Conservation (phyloP, 2,888 invertebrate species). For the Rhogogaster chlorosoma region DNA sequence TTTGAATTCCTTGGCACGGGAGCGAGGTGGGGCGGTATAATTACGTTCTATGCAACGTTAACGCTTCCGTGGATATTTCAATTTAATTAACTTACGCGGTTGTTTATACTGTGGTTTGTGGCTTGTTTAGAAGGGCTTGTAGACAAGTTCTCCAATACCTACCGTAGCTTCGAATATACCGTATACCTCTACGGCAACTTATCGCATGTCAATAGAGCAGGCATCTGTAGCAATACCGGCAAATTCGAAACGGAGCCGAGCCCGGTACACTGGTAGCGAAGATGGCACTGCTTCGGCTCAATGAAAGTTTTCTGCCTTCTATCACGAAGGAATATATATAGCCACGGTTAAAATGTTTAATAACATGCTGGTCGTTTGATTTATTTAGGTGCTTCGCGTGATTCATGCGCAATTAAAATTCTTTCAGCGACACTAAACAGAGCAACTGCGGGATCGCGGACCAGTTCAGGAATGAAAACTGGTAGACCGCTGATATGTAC, state of each 20-base stretch:
- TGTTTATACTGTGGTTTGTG: not conserved
- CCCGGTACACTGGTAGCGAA: not conserved
- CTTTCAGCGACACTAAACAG: constrained; percentile 54
- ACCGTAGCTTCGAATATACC: constrained; percentile 3
- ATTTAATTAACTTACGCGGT: constrained; percentile 28
- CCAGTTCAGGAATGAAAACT: constrained; percentile 41
- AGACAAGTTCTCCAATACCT: not conserved
- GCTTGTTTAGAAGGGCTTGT: not conserved
- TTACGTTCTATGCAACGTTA: constrained; percentile 8
- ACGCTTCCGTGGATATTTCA: constrained; percentile 23
- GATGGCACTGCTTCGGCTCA: not conserved
- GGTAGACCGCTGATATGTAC: constrained; percentile 3
- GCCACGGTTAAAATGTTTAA: constrained; percentile 47
- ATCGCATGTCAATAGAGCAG: constrained; percentile 25
- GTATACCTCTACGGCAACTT: not conserved
- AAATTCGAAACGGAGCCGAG: not conserved
- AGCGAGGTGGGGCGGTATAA: not conserved
- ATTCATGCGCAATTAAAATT: constrained; percentile 53
- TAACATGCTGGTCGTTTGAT: constrained; percentile 52
- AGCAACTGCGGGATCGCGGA: constrained; percentile 38
- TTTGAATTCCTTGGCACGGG: not conserved
- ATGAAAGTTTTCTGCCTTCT: constrained; percentile 13
- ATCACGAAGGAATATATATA: not conserved
- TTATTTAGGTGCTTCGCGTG: constrained; percentile 49
- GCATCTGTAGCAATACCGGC: constrained; percentile 23